Conservation (phyloP, 37 sponge, comb jelly and placozoan genomes). For the Aphrocallistes beatrix region DNA sequence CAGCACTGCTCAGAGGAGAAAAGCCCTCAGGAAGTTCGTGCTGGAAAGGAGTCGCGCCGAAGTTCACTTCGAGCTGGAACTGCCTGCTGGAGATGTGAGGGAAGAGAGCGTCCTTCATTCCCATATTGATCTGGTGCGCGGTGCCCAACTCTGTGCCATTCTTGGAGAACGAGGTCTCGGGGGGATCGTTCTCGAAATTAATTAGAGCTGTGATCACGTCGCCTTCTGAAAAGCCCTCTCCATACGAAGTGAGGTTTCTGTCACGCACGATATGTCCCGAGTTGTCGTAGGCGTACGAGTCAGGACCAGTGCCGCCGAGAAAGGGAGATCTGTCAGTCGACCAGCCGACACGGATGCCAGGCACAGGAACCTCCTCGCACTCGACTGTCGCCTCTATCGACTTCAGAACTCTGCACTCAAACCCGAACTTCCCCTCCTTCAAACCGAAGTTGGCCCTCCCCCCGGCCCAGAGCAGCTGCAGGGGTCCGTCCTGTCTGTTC, state of each 20-base stretch:
- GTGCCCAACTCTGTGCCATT: slow-evolving; percentile 58
- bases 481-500: slow-evolving; percentile 38
- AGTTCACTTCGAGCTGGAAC: slow-evolving; percentile 49
- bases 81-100: slow-evolving; percentile 80
- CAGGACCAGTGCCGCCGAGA: slow-evolving; percentile 45
- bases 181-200: slow-evolving; percentile 48
- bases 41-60: slow-evolving; percentile 29
- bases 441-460: slow-evolving; percentile 58
- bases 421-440: slow-evolving; percentile 38
- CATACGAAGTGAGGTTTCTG: slow-evolving; percentile 43
- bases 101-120: slow-evolving; percentile 39
- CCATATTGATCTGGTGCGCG: slow-evolving; percentile 31
- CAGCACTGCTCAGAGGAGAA: neutral
- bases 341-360: slow-evolving; percentile 56
- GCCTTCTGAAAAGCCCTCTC: slow-evolving; percentile 53
- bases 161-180: slow-evolving; percentile 67
- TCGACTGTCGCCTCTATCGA: neutral
- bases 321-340: slow-evolving; percentile 31
- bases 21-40: neutral
- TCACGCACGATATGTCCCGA: slow-evolving; percentile 48
- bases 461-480: slow-evolving; percentile 64
- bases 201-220: slow-evolving; percentile 72
- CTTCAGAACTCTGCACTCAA: neutral
- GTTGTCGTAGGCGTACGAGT: slow-evolving; percentile 76
- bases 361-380: neutral